Conservation (phyloP, 2,113 vertebrate species). For the western clawed frog (Xenopus tropicalis) region UCB_Xtro_10.0 CM004443.2:169405001-169405500, state of each 20-base stretch:
- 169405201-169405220: slow-evolving; percentile 37
- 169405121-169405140: slow-evolving; percentile 26
- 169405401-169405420: slow-evolving; percentile 35
- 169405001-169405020: neutral
- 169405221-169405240: slow-evolving; percentile 42
- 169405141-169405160: slow-evolving; percentile 31
- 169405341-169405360: slow-evolving; percentile 34
- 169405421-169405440: slow-evolving; percentile 29
- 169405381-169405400: slow-evolving; percentile 42
- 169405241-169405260: slow-evolving; percentile 45
- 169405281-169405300: slow-evolving; percentile 41
- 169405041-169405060: neutral
- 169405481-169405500: neutral
- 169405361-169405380: slow-evolving; percentile 35
- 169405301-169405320: slow-evolving; percentile 25
- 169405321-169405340: slow-evolving; percentile 37
- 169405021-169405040: slow-evolving; percentile 2
- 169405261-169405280: slow-evolving; percentile 42
- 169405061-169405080: slow-evolving; percentile 11
- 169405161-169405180: slow-evolving; percentile 30
- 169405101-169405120: slow-evolving; percentile 30
- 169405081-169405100: slow-evolving; percentile 9
- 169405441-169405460: slow-evolving; percentile 36
- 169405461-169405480: neutral
- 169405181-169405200: slow-evolving; percentile 41